Evolutionary conservation across 2,797 vertebrate species (phyloP), one percentile per base, ranked within the genome.

Genomic region (Schizopygopsis malacanthus): DNA sequence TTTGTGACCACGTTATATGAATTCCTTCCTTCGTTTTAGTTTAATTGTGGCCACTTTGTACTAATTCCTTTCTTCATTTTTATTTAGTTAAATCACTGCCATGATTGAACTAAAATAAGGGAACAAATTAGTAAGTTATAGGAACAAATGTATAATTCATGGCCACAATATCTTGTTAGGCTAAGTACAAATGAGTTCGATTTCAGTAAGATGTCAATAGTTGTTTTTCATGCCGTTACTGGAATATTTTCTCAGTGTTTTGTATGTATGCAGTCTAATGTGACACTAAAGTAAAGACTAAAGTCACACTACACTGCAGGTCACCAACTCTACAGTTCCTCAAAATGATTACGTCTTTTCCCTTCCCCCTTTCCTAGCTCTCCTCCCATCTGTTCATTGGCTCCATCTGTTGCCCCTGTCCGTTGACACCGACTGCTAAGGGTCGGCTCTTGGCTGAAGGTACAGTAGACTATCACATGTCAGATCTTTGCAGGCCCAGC

Each of bases 361-460:
- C 37, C 76, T 9, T 28, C 76, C 77, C 81, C 52, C 75, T 79
- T 85, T 77, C 28, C 59, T 18, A 50, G 15, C 15, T 43, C 67
- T 79, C 37, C 39, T 52, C 47, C 76, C 83, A 77, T 85, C 50
- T 76, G 81, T 85, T 54, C 45, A 73, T 70, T 76, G 8, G 12
- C 80, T 87, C 80, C 84, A 89, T 89, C 86, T 87, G 86, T 67
- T 86, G 63, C 61, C 43, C 54, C 63, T 80, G 45, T 87, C 70
- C 12, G 6, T 70, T 85, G 67, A 87, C 70, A 82, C 59, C 56
- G 63, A 61, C 72, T 56, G 20, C 73, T n/a, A 7, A 37, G 79
- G 56, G 80, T 47, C 63, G 4, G 12, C 15, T 52, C 56, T 83
- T 85, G 87, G 75, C 67, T 72, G 50, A 79, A 83, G 75, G 79